Conservation (phyloP, 2,888 invertebrate species). For the Deroplatys truncata region DNA sequence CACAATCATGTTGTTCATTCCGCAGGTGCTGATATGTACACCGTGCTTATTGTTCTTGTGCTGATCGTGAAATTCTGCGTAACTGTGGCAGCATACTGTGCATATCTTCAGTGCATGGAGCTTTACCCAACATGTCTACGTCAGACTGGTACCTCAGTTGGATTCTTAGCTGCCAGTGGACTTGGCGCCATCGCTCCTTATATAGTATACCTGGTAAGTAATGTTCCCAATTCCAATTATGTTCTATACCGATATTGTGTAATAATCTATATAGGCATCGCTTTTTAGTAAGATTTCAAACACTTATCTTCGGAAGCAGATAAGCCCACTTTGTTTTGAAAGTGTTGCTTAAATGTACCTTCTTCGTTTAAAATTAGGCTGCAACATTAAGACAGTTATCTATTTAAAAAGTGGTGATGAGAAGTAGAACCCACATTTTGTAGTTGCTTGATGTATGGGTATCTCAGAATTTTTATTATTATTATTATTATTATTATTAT, state of each 20-base stretch:
- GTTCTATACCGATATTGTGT: neutral
- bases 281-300: neutral
- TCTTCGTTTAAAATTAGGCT: no score
- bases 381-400: no score
- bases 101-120: constrained; percentile 59
- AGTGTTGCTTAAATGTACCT: no score
- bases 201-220: constrained; percentile 54
- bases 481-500: no score
- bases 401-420: no score
- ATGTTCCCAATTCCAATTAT: neutral
- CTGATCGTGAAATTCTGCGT: constrained; percentile 51
- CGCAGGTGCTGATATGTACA: neutral
- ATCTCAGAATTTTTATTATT: no score
- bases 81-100: constrained; percentile 55
- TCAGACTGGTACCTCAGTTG: constrained; percentile 60
- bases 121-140: constrained; percentile 63
- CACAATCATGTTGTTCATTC: neutral
- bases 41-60: constrained; percentile 10
- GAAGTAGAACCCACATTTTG: no score
- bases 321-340: no score
- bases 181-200: constrained; percentile 56
- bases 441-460: no score
- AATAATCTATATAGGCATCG: neutral
- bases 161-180: constrained; percentile 53
- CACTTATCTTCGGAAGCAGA: no score